These are phyloP conservation scores for Aselliscus stoliczkanus DNA, from an alignment of 2,797 vertebrate species.

Conservation along the genomic window DNA sequence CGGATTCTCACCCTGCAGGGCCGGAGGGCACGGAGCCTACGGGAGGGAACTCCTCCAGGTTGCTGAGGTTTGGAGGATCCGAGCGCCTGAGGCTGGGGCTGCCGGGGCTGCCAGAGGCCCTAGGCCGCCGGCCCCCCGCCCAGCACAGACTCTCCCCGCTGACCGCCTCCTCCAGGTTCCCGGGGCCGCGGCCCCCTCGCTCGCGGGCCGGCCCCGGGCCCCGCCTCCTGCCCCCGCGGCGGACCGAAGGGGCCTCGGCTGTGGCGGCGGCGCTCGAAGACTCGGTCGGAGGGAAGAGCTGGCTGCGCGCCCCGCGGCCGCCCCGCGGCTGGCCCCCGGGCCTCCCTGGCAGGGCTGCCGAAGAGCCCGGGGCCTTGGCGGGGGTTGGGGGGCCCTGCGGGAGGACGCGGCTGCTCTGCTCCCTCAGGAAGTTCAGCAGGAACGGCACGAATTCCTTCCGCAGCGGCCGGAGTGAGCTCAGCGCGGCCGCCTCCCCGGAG, in stretches of 20 bases:
- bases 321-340: slow-evolving; percentile 77
- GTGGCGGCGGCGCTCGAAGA: slow-evolving; percentile 88
- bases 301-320: slow-evolving; percentile 83
- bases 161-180: slow-evolving; percentile 77
- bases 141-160: slow-evolving; percentile 67
- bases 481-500: slow-evolving; percentile 48
- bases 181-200: slow-evolving; percentile 79
- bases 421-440: slow-evolving; percentile 94
- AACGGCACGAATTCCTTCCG: slow-evolving; percentile 96
- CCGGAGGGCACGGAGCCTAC: slow-evolving; percentile 80
- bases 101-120: slow-evolving; percentile 68
- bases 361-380: slow-evolving; percentile 89
- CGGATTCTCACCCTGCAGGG: slow-evolving; percentile 63
- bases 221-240: slow-evolving; percentile 74
- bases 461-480: slow-evolving; percentile 67
- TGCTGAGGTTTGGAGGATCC: slow-evolving; percentile 90
- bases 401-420: slow-evolving; percentile 93
- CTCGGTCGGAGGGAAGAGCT: slow-evolving; percentile 88
- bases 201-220: slow-evolving; percentile 70
- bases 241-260: slow-evolving; percentile 75
- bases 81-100: slow-evolving; percentile 78
- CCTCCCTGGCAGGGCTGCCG: slow-evolving; percentile 75
- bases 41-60: slow-evolving; percentile 96
- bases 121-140: slow-evolving; percentile 76
- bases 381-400: slow-evolving; percentile 93